Evolutionary conservation across 2,113 vertebrate genomes (phyloP).

Genomic region (Podarcis muralis): DNA sequence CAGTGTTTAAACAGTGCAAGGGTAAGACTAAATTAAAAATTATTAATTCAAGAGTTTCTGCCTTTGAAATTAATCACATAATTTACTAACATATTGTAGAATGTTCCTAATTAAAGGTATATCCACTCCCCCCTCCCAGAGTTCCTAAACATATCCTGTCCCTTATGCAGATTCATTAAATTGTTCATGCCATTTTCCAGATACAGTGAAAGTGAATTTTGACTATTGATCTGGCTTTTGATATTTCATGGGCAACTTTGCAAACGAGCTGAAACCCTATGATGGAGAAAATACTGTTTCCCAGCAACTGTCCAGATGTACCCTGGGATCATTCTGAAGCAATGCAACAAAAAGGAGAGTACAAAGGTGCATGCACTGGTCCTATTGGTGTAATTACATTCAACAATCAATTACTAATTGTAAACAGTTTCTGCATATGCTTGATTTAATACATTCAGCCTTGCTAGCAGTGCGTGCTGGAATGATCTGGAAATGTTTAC

Average conservation of each 20-base stretch:
- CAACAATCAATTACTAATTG: neutral
- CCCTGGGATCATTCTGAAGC: neutral
- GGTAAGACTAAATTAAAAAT: slow-evolving; percentile 60
- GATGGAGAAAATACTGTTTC: neutral
- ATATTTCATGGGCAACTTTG: neutral
- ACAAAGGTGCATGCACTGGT: neutral
- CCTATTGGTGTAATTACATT: neutral
- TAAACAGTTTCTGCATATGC: neutral
- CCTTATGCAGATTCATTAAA: neutral
- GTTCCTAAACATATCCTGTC: neutral
- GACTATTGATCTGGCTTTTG: neutral
- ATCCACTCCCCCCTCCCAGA: neutral
- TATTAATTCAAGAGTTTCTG: slow-evolving; percentile 60
- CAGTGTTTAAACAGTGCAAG: slow-evolving; percentile 40
- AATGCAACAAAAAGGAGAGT: neutral
- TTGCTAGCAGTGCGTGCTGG: neutral
- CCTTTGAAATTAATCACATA: slow-evolving; percentile 10
- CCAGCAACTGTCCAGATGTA: neutral
- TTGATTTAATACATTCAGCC: neutral
- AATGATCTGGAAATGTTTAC: neutral
- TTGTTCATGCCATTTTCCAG: neutral
- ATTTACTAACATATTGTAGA: neutral
- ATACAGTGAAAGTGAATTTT: neutral
- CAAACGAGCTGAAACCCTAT: neutral
- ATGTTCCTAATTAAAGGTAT: neutral